These are phyloP conservation scores for Ephialtes manifestator DNA, from an alignment of 2,888 invertebrate species.

Conservation along the genomic window DNA sequence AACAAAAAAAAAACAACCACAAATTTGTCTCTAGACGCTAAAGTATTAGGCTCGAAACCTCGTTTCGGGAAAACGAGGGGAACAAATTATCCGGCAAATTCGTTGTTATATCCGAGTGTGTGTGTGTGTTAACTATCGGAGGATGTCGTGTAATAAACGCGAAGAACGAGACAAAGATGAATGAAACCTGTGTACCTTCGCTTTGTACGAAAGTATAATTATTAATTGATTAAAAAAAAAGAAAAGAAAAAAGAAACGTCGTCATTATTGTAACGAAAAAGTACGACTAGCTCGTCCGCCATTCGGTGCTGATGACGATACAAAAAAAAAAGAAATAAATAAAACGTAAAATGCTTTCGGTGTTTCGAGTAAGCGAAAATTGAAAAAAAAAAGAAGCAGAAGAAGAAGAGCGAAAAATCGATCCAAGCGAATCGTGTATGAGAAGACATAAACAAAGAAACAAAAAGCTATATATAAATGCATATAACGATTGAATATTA, in stretches of 20 bases:
- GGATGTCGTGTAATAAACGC: slow-evolving; percentile 40
- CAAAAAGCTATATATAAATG: slow-evolving; percentile 52
- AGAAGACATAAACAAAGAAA: slow-evolving; percentile 16
- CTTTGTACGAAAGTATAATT: slow-evolving; percentile 74
- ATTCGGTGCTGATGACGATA: slow-evolving; percentile 27
- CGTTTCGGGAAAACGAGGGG: slow-evolving; percentile 38
- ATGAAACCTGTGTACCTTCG: slow-evolving; percentile 75
- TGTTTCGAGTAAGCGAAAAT: slow-evolving; percentile 73
- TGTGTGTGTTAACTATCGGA: slow-evolving; percentile 25
- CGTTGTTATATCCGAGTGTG: slow-evolving; percentile 52
- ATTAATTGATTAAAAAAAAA: slow-evolving; percentile 55
- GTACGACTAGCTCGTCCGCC: slow-evolving; percentile 55
- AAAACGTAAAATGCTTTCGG: slow-evolving; percentile 74
- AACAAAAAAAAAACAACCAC: slow-evolving; percentile 55
- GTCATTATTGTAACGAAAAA: slow-evolving; percentile 59
- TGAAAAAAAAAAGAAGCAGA: slow-evolving; percentile 57
- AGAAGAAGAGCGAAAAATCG: slow-evolving; percentile 28
- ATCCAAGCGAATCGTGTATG: slow-evolving; percentile 25
- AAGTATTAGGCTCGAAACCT: slow-evolving; percentile 47
- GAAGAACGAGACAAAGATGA: slow-evolving; percentile 41
- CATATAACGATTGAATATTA: slow-evolving; percentile 55
- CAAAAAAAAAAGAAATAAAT: slow-evolving; percentile 47
- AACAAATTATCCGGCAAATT: slow-evolving; percentile 51
- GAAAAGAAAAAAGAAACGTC: slow-evolving; percentile 46
- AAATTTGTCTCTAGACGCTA: slow-evolving; percentile 50